These are phyloP conservation scores for Heteromormyrus szaboi DNA, from an alignment of 2,797 vertebrate species.

Conservation along the genomic window DNA sequence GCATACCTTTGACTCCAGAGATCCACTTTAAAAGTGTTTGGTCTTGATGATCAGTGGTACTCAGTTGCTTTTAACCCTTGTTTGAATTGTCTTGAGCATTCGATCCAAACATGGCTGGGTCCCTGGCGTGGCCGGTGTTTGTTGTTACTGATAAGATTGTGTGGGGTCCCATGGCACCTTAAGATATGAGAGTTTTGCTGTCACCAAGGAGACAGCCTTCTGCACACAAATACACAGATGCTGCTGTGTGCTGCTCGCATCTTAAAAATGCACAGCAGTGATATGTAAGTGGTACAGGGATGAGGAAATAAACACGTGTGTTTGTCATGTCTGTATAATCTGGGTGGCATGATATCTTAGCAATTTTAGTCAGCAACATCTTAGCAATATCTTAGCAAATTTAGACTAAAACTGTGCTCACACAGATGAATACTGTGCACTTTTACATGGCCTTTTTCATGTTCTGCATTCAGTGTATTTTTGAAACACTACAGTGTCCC, in stretches of 20 bases:
- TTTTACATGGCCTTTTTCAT: neutral
- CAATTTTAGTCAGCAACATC: neutral
- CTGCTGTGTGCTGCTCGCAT: neutral
- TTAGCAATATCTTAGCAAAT: neutral
- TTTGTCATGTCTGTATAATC: neutral
- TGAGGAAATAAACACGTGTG: neutral
- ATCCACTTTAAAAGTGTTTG: neutral
- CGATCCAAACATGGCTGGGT: neutral
- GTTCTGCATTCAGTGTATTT: neutral
- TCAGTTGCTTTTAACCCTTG: neutral
- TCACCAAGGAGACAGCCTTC: slow-evolving; percentile 10
- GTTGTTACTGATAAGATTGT: neutral
- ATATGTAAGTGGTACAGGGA: neutral
- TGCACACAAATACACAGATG: neutral
- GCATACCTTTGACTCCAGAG: neutral
- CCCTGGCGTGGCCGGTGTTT: neutral
- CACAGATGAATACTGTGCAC: neutral
- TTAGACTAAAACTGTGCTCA: neutral
- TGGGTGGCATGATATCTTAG: neutral
- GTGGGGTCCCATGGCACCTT: neutral
- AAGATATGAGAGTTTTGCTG: slow-evolving; percentile 12
- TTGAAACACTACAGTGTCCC: neutral
- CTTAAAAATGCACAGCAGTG: neutral
- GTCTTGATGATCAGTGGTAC: neutral
- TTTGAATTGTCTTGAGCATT: neutral